Evolutionary conservation across 2,888 invertebrate genomes (phyloP).

Genomic region (Lamellibrachia columna): DNA sequence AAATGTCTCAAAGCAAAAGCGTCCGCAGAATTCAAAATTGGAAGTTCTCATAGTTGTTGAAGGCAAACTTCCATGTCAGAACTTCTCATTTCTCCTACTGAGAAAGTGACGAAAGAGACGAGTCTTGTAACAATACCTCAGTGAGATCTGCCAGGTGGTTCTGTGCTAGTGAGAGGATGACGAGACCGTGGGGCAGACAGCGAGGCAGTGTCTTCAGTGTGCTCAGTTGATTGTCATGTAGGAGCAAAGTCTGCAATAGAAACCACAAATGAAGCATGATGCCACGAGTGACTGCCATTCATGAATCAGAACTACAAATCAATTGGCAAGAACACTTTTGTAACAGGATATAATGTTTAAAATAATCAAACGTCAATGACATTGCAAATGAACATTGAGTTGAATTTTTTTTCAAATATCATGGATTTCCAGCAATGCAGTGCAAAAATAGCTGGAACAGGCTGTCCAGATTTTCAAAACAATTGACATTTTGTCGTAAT

Average conservation of each 20-base stretch:
- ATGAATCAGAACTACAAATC: background rate
- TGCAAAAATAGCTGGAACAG: background rate
- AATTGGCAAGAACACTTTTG: background rate
- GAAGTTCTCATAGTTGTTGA: background rate
- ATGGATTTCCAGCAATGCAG: background rate
- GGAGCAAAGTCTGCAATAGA: conserved; percentile 76
- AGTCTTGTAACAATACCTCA: conserved; percentile 54
- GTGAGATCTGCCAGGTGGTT: conserved; percentile 87
- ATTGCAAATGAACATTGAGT: background rate
- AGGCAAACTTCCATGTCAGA: no score
- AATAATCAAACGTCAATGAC: background rate
- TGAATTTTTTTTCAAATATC: background rate
- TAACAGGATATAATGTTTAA: background rate
- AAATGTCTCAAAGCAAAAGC: no score
- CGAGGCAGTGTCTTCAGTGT: conserved; percentile 84
- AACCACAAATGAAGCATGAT: background rate
- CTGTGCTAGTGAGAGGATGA: conserved; percentile 78
- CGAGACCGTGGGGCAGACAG: conserved; percentile 80
- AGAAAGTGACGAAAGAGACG: no score
- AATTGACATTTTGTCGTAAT: no score
- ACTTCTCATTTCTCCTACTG: no score
- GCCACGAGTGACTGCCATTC: background rate
- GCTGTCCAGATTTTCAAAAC: no score
- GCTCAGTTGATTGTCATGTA: conserved; percentile 86
- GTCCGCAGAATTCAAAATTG: no score